phyloP scores from a whole-genome alignment of 2,888 invertebrate species.

The Eulithis testata region DNA sequence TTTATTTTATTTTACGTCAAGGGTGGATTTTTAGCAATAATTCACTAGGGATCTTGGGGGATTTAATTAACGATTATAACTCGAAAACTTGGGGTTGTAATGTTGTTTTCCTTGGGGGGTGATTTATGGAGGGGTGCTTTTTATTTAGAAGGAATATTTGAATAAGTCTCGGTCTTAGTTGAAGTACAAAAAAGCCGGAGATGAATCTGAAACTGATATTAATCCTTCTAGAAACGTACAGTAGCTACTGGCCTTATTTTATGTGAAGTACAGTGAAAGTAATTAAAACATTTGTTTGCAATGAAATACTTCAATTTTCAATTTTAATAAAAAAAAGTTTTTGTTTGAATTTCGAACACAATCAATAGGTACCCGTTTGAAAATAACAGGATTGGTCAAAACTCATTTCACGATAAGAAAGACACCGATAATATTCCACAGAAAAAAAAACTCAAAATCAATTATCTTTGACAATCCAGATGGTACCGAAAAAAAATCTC shows the following conservation, averaged over 20 bases:
- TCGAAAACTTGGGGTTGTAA: conserved; percentile 54
- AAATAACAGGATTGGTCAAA: no score
- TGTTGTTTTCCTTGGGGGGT: conserved; percentile 47
- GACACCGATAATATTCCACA: not conserved
- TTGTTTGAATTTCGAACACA: no score
- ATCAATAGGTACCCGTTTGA: no score
- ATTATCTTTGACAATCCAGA: conserved; percentile 14
- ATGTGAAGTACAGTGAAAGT: no score
- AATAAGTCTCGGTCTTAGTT: conserved; percentile 8
- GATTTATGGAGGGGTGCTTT: conserved; percentile 38
- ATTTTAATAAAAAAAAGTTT: no score
- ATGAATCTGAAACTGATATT: not conserved
- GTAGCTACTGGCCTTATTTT: not conserved
- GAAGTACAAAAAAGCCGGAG: not conserved
- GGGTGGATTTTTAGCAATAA: conserved; percentile 56
- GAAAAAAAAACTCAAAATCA: not conserved
- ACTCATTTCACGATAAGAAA: not conserved
- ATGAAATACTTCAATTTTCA: no score
- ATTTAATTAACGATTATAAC: conserved; percentile 68
- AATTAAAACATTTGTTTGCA: no score
- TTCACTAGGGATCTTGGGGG: conserved; percentile 56
- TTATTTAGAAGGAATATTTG: conserved; percentile 30
- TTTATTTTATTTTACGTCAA: conserved; percentile 31
- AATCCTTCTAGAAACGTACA: not conserved
- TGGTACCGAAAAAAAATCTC: conserved; percentile 38